Conservation (phyloP, 1,140 invertebrate genomes). For the Trachelipus rathkii region DNA sequence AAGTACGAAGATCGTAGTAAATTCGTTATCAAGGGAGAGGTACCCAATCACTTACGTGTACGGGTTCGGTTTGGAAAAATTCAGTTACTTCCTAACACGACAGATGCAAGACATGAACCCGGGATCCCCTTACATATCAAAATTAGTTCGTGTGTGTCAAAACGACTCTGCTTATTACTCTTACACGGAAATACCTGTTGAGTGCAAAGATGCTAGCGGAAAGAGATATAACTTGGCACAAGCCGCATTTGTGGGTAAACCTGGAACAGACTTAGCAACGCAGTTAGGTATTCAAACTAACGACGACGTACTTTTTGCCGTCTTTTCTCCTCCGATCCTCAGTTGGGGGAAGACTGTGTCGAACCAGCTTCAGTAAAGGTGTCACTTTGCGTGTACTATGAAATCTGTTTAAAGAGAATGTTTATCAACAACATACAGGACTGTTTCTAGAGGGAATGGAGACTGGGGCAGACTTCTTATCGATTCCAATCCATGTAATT, state of each 20-base stretch:
- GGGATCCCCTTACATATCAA: slow-evolving; percentile 76
- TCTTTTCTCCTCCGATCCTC: slow-evolving; percentile 81
- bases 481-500: slow-evolving; percentile 76
- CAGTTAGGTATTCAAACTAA: slow-evolving; percentile 82
- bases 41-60: slow-evolving; percentile 96
- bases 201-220: slow-evolving; percentile 74
- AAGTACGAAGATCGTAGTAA: slow-evolving; percentile 85
- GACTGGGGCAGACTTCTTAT: slow-evolving; percentile 86
- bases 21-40: slow-evolving; percentile 79
- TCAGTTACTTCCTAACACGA: slow-evolving; percentile 94
- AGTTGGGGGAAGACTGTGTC: slow-evolving; percentile 60
- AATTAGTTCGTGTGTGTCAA: slow-evolving; percentile 91
- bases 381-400: slow-evolving; percentile 93
- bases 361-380: slow-evolving; percentile 63
- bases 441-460: slow-evolving; percentile 86
- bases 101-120: slow-evolving; percentile 73
- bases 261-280: slow-evolving; percentile 81
- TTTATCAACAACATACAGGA: slow-evolving; percentile 97
- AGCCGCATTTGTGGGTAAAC: slow-evolving; percentile 87
- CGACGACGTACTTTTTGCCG: slow-evolving; percentile 90
- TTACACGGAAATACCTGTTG: slow-evolving; percentile 94
- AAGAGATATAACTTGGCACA: slow-evolving; percentile 84
- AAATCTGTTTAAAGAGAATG: slow-evolving; percentile 83
- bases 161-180: slow-evolving; percentile 95
- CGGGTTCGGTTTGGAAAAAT: slow-evolving; percentile 90